These are phyloP conservation scores for Steinernema hermaphroditum DNA, from an alignment of 2,888 invertebrate species.

Conservation along the genomic window DNA sequence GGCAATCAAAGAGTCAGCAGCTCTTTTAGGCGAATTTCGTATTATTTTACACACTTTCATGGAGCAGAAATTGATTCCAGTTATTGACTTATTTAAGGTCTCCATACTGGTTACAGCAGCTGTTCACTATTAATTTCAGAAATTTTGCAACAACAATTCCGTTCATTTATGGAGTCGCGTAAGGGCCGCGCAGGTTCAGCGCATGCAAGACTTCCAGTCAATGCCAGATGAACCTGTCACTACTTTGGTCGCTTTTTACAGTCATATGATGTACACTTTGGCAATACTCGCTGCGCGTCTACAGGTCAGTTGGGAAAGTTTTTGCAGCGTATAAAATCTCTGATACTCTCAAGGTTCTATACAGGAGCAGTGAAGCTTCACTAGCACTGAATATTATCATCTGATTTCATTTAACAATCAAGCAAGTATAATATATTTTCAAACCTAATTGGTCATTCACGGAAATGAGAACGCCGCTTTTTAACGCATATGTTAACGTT, in stretches of 20 bases:
- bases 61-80: constrained; percentile 57
- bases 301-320: constrained; percentile 41
- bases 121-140: constrained; percentile 35
- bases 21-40: constrained; percentile 37
- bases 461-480: too few species aligned
- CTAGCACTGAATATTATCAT: too few species aligned
- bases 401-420: too few species aligned
- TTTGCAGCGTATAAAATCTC: too few species aligned
- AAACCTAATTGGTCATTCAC: too few species aligned
- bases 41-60: constrained; percentile 50
- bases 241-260: constrained; percentile 59
- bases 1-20: constrained; percentile 21
- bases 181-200: constrained; percentile 44
- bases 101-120: constrained; percentile 6
- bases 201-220: constrained; percentile 42
- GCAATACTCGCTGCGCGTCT: constrained; percentile 61
- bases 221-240: constrained; percentile 46
- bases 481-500: too few species aligned
- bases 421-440: too few species aligned
- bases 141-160: constrained; percentile 59
- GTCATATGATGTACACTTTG: constrained; percentile 60
- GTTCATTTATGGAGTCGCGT: constrained; percentile 50
- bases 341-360: too few species aligned
- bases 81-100: constrained; percentile 61
- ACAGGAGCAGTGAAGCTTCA: too few species aligned